Percentiles rank a stretch among this genome's conserved stretches.
Conservation (phyloP, 1,140 invertebrate genomes). For the Lordiphosa mommai region DNA sequence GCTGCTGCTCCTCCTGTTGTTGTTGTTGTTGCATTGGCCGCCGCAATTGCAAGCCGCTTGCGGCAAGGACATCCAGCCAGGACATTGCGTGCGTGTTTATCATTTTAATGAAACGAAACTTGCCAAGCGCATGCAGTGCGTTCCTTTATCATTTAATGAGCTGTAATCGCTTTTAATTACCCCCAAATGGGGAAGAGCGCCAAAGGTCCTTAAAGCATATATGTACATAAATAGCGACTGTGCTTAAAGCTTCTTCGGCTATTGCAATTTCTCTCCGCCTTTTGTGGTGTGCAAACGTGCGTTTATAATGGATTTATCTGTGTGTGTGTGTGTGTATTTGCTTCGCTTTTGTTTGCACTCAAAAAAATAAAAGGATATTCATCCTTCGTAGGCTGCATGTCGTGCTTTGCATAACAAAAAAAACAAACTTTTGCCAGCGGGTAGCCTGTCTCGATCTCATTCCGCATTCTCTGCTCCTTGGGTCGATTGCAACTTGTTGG, state of each 20-base stretch:
- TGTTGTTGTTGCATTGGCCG: conserved; percentile 31
- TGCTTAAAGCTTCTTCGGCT: conserved; percentile 21
- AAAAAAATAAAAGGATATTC: conserved; percentile 22
- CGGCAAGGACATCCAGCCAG: conserved; percentile 43
- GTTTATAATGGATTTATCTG: conserved; percentile 51
- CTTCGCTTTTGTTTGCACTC: conserved; percentile 27
- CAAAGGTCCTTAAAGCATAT: conserved; percentile 14
- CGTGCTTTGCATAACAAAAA: conserved; percentile 50
- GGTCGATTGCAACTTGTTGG: conserved; percentile 28
- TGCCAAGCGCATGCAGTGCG: conserved; percentile 29
- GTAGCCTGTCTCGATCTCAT: neutral
- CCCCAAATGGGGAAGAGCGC: neutral
- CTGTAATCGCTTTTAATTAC: conserved; percentile 50
- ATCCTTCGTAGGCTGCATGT: conserved; percentile 18
- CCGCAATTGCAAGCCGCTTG: conserved; percentile 50
- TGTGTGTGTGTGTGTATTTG: conserved; percentile 13
- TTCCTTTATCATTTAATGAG: conserved; percentile 55
- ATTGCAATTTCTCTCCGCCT: neutral
- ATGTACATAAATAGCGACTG: neutral
- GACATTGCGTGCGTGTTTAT: conserved; percentile 51
- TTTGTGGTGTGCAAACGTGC: conserved; percentile 45
- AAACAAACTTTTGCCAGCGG: conserved; percentile 30
- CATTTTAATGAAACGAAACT: conserved; percentile 38
- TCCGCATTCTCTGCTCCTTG: neutral
- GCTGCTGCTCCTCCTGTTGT: conserved; percentile 3